Conservation (phyloP, 1,140 invertebrate genomes). For the Ceratina australensis region DNA sequence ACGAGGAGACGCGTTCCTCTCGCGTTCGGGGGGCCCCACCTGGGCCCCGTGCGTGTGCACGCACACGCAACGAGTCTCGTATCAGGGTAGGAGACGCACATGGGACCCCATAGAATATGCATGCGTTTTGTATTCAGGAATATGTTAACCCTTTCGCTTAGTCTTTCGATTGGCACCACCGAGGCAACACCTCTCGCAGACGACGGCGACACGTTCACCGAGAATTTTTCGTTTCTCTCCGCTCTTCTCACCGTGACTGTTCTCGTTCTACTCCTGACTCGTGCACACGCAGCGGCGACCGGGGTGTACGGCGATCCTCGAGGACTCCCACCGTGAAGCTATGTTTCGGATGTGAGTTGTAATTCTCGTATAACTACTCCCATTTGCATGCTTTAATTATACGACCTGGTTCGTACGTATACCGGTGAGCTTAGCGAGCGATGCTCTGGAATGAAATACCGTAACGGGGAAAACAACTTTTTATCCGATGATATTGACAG, state of each 20-base stretch:
- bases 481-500: too few species aligned
- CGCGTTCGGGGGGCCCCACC: slow-evolving; percentile 69
- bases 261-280: not conserved
- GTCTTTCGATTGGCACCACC: slow-evolving; percentile 77
- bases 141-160: slow-evolving; percentile 80
- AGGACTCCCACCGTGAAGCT: not conserved
- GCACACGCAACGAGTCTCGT: slow-evolving; percentile 28
- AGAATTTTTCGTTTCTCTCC: not conserved
- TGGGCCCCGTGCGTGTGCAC: slow-evolving; percentile 69
- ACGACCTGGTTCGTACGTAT: too few species aligned
- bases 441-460: too few species aligned
- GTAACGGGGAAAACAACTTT: too few species aligned
- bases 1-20: slow-evolving; percentile 8
- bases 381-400: not conserved
- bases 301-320: not conserved
- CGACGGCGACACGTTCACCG: slow-evolving; percentile 2
- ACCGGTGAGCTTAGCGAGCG: too few species aligned
- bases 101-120: slow-evolving; percentile 71
- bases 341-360: not conserved
- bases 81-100: slow-evolving; percentile 66
- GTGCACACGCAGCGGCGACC: too few species aligned
- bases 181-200: slow-evolving; percentile 76
- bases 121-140: slow-evolving; percentile 76
- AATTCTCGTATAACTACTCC: not conserved
- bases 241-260: slow-evolving; percentile 14